A percentile compares a stretch with the other conserved stretches of the same genome.
These are phyloP conservation scores for Ctenopoma kingsleyae DNA, from an alignment of 2,797 vertebrate genomes.

Conservation along the genomic window DNA sequence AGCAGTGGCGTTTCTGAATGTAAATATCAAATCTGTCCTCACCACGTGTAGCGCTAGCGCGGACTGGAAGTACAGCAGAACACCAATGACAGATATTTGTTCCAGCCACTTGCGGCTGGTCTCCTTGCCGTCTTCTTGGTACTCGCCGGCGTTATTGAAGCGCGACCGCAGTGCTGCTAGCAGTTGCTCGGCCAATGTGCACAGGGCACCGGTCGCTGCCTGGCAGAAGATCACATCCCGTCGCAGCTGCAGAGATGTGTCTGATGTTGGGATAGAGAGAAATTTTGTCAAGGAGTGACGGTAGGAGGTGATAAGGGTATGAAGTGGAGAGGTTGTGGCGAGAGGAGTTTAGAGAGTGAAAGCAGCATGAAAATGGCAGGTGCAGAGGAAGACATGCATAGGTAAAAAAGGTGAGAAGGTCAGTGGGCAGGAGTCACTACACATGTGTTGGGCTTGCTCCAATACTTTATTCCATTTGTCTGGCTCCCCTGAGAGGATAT, in stretches of 20 bases:
- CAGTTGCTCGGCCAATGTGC: slow-evolving; percentile 94
- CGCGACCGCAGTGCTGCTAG: slow-evolving; percentile 91
- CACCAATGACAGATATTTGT: slow-evolving; percentile 92
- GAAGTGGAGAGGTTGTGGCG: background rate
- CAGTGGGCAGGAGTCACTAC: slow-evolving; percentile 27
- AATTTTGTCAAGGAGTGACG: slow-evolving; percentile 11
- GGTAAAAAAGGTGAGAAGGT: background rate
- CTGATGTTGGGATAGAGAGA: slow-evolving; percentile 71
- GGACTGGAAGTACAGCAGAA: slow-evolving; percentile 94
- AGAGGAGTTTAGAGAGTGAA: background rate
- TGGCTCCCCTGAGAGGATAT: slow-evolving; percentile 28
- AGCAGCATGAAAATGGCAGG: background rate
- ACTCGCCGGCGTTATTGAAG: slow-evolving; percentile 97
- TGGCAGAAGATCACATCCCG: slow-evolving; percentile 96
- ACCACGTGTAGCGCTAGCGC: slow-evolving; percentile 89
- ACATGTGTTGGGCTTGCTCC: slow-evolving; percentile 29
- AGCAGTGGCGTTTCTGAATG: background rate
- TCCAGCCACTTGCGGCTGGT: slow-evolving; percentile 98
- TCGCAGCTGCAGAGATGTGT: slow-evolving; percentile 93
- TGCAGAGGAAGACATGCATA: background rate
- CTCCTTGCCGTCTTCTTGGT: slow-evolving; percentile 95
- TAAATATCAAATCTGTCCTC: slow-evolving; percentile 67
- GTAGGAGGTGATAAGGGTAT: background rate
- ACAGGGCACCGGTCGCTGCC: slow-evolving; percentile 91
- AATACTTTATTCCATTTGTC: slow-evolving; percentile 42